These are phyloP conservation scores for Crocidura indochinensis DNA, from an alignment of 2,797 vertebrate species.

Conservation along the genomic window DNA sequence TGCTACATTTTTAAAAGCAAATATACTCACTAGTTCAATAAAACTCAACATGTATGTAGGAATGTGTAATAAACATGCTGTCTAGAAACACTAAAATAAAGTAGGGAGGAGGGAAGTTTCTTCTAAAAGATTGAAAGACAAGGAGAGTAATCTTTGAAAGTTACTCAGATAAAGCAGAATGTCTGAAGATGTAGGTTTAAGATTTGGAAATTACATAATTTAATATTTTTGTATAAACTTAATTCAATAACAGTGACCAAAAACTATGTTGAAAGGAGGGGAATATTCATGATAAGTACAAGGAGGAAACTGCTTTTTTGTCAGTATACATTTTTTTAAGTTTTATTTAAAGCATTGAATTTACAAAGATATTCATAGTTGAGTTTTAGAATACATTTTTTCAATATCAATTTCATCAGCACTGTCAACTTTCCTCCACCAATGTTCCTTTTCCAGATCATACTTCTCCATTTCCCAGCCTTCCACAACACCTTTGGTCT, in stretches of 20 bases:
- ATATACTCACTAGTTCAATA: slow-evolving; percentile 46
- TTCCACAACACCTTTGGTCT: no score
- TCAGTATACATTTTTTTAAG: no score
- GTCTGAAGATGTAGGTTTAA: neutral
- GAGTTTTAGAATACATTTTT: no score
- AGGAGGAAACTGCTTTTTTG: no score
- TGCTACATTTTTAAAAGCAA: slow-evolving; percentile 51
- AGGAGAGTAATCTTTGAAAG: slow-evolving; percentile 2
- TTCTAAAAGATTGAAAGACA: neutral
- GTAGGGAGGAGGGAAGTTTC: neutral
- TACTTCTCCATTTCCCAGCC: no score
- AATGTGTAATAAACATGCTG: neutral
- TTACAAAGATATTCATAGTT: no score
- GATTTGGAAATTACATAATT: slow-evolving; percentile 4
- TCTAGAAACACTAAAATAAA: neutral
- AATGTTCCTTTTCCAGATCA: no score
- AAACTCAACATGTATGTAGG: slow-evolving; percentile 1
- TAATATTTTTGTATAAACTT: slow-evolving; percentile 12
- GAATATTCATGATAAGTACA: neutral
- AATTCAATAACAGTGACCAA: slow-evolving; percentile 2
- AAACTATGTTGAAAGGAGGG: slow-evolving; percentile 3
- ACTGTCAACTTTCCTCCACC: no score
- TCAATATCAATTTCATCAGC: no score
- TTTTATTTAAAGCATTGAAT: no score
- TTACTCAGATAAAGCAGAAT: neutral